phyloP scores from a whole-genome alignment of 2,797 vertebrate genomes.

The Artibeus lituratus region DNA sequence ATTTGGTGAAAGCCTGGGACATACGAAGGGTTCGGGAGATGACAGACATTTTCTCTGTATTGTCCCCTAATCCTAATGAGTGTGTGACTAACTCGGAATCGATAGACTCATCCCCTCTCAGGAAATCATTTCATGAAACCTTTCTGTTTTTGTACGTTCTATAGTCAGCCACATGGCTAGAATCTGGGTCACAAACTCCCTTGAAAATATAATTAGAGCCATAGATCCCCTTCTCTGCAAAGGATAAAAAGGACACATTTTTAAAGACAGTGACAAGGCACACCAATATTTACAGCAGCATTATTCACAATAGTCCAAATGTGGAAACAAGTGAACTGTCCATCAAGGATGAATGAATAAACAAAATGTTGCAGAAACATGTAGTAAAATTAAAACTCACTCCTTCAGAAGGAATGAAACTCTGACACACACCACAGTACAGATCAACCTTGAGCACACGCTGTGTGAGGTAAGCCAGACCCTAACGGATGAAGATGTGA shows the following conservation, averaged over 20 bases:
- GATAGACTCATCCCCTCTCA: background rate
- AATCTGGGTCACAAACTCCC: background rate
- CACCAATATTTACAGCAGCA: background rate
- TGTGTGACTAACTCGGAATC: background rate
- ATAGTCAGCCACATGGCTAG: background rate
- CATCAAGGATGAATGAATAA: background rate
- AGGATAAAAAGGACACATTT: background rate
- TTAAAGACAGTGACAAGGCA: background rate
- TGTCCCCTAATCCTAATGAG: background rate
- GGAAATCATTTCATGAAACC: background rate
- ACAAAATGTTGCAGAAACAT: background rate
- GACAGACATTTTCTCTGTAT: background rate
- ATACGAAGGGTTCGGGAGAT: background rate
- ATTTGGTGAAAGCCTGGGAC: background rate
- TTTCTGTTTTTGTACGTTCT: background rate
- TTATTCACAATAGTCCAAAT: background rate
- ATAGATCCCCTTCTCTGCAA: background rate
- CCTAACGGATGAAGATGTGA: background rate
- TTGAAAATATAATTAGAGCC: constrained; percentile 37
- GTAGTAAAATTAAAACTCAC: background rate
- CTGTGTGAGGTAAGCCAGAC: background rate
- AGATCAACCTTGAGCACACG: background rate
- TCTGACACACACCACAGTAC: background rate
- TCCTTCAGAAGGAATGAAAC: background rate
- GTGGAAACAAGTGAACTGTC: background rate